Base-by-base conservation (phyloP, 2,113 vertebrate genomes). In the Perca schrenkii region DNA sequence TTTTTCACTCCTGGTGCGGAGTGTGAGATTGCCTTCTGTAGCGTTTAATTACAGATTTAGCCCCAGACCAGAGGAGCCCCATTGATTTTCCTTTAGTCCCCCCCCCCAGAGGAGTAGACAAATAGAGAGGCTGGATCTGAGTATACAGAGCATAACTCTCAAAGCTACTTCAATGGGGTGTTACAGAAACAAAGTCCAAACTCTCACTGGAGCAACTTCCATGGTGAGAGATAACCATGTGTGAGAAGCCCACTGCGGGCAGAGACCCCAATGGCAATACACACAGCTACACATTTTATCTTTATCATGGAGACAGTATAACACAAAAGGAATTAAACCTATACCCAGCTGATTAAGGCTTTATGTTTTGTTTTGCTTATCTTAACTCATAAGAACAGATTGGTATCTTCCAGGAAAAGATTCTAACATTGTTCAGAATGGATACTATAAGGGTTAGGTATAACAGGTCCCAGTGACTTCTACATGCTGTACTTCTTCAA, bases 21-120 rank as follows among this genome's bases (percentile, higher is more conserved):
- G 90, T 91, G 88, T 91, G 89, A 94, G 86, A 92, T 90, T 92
- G 91, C 82, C 66, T 93, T 89, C 80, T 93, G 91, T 90, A 91
- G 91, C 88, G 85, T 93, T 94, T 95, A 94, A 95, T 95, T 93
- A 93, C 80, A 89, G 91, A 74, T 84, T 86, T 77, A 88, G 88
- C 84, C 87, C 76, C 61, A 62, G 84, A 87, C 85, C 87, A 84
- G 86, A 77, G 88, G 62, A 87, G 86, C 75, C 62, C 74, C 87
- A 94, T 95, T 88, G 93, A 95, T 95, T 94, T 94, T 87, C 85
- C 79, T 86, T 92, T 91, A 88, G 87, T 77, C 84, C 71, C 77
- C 84, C n/a, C 34, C 83, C 83, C 77, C 80, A 76, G 77, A 87
- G 89, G 82, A 89, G 83, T 40, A 76, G 64, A 74, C 84, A 83